These are phyloP conservation scores for Chaetodon trifasciatus DNA, from an alignment of 2,797 vertebrate species.

Conservation along the genomic window DNA sequence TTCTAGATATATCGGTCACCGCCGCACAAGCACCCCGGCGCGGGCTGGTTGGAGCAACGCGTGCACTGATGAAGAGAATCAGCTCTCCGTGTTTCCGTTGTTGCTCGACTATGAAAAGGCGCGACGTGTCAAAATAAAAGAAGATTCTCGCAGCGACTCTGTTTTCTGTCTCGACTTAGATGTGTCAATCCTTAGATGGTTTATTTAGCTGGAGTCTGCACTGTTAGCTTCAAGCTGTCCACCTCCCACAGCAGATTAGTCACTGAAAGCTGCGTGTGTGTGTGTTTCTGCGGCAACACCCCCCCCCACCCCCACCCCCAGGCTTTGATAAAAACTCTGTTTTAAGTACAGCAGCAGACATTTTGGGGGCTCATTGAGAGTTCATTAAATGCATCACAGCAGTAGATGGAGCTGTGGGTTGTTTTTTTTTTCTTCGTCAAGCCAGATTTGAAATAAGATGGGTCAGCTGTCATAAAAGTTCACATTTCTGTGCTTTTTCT, in stretches of 20 bases:
- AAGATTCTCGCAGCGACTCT: slow-evolving; percentile 50
- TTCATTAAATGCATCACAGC: slow-evolving; percentile 45
- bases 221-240: slow-evolving; percentile 81
- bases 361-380: slow-evolving; percentile 62
- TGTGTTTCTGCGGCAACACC: slow-evolving; percentile 14
- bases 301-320: neutral
- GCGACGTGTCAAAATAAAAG: slow-evolving; percentile 62
- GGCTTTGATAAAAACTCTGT: slow-evolving; percentile 65
- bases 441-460: slow-evolving; percentile 47
- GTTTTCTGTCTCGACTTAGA: slow-evolving; percentile 77
- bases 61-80: slow-evolving; percentile 58
- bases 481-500: slow-evolving; percentile 24
- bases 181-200: slow-evolving; percentile 80
- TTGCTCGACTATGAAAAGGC: slow-evolving; percentile 59
- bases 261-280: slow-evolving; percentile 66
- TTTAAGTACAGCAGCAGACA: slow-evolving; percentile 59
- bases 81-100: slow-evolving; percentile 52
- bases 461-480: slow-evolving; percentile 44
- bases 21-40: slow-evolving; percentile 35
- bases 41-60: slow-evolving; percentile 29
- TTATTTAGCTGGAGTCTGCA: slow-evolving; percentile 81
- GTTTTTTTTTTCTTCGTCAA: slow-evolving; percentile 43
- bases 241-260: slow-evolving; percentile 85
- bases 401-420: slow-evolving; percentile 27
- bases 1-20: slow-evolving; percentile 52